phyloP scores from a whole-genome alignment of 2,797 vertebrate species.

The Tarsius wallacei region DNA sequence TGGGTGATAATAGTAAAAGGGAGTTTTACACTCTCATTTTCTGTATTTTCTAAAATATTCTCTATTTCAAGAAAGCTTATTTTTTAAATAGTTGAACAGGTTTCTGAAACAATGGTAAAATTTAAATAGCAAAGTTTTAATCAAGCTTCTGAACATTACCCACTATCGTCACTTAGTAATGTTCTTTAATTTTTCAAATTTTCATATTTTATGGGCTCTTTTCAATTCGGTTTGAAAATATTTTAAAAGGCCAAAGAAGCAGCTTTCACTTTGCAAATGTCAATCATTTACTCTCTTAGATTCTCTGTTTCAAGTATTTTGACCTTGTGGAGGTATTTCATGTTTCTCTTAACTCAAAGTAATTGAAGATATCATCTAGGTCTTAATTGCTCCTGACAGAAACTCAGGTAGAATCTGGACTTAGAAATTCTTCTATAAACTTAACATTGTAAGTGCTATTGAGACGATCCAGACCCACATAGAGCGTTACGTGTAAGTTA shows the following conservation, averaged over 20 bases:
- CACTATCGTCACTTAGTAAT: constrained; percentile 24
- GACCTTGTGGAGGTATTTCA: constrained; percentile 51
- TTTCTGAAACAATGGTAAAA: constrained; percentile 69
- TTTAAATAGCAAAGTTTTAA: constrained; percentile 74
- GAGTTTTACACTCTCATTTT: constrained; percentile 1
- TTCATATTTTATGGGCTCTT: constrained; percentile 35
- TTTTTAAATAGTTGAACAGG: constrained; percentile 80
- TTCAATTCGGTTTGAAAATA: constrained; percentile 57
- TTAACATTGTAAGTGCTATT: neutral
- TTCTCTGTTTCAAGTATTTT: constrained; percentile 7
- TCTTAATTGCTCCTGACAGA: constrained; percentile 42
- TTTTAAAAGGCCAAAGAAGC: constrained; percentile 37
- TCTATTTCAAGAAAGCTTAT: constrained; percentile 59
- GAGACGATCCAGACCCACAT: neutral
- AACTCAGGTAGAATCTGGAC: neutral
- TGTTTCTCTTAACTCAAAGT: constrained; percentile 54
- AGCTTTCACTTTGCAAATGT: constrained; percentile 35
- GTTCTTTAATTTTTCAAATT: constrained; percentile 69
- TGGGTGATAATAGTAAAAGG: neutral
- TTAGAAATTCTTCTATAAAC: neutral
- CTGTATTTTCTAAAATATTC: constrained; percentile 31
- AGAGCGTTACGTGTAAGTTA: neutral
- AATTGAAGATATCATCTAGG: neutral
- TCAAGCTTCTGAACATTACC: constrained; percentile 25
- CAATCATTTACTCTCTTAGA: constrained; percentile 63